Base-by-base conservation (phyloP, 1,140 invertebrate species). In the Drosophila repleta region DNA sequence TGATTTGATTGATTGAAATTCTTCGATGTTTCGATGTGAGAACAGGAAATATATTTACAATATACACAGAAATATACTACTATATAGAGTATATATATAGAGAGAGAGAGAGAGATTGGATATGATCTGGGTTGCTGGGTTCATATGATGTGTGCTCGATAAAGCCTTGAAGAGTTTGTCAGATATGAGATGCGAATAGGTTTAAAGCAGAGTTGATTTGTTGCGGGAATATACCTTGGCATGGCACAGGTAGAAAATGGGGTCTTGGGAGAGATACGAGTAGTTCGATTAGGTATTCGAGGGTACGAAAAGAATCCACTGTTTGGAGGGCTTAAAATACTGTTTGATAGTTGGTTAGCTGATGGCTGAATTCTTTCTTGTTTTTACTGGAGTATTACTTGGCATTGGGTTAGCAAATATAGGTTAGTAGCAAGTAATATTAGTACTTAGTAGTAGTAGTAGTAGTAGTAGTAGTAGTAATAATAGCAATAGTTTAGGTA, bases 361-460 rank as follows among this genome's bases (percentile, higher is more conserved):
- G 58, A 26, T 61, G 20, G 43, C 13, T 11, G 21, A n/a, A 11
- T 55, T 2, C 18, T 45, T 20, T 21, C 29, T 29, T 6, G 7
- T 29, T 29, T 29, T 29, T 29, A 24, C 35, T 32, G 45, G 17
- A 46, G 41, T 43, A 37, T 37, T 65, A 62, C 49, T 53, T 64
- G 35, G 53, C 46, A 58, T 71, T 20, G 46, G 56, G 64, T 53
- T 61, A 41, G 52, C 48, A 37, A 45, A 37, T 52, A 29, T 52
- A 41, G 63, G 62, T 57, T 57, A 58, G 55, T 65, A 51, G 61
- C 51, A 48, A 32, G 29, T 68, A 61, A 37, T 29, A 49, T 70
- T 49, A 48, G 66, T 56, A 70, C 51, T 64, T 49, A 55, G 37
- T 53, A 51, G 35, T n/a, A 52, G 21, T 53, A 49, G 68, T 57